Conservation (phyloP, 2,888 invertebrate species). For the Acronicta alni region DNA sequence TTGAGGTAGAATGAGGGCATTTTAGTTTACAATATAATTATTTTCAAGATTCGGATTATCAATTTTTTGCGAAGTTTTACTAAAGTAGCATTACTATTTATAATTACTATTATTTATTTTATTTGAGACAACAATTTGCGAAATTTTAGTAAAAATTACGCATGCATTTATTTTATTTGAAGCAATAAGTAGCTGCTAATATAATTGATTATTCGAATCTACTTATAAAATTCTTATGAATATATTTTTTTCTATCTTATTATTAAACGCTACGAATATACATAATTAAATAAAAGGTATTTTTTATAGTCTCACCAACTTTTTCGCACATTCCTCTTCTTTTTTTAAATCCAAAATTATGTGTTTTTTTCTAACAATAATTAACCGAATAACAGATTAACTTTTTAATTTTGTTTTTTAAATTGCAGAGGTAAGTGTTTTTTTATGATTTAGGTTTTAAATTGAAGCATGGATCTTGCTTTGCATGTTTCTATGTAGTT, state of each 20-base stretch:
- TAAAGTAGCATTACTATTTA: too few species aligned
- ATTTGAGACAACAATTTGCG: not conserved
- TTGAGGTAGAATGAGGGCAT: slow-evolving; percentile 9
- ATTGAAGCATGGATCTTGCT: slow-evolving; percentile 28
- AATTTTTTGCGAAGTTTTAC: not conserved
- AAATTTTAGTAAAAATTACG: not conserved
- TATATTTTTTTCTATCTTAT: slow-evolving; percentile 6
- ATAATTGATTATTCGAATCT: slow-evolving; percentile 34
- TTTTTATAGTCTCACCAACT: slow-evolving; percentile 57
- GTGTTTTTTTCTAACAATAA: slow-evolving; percentile 22
- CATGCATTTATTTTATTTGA: not conserved
- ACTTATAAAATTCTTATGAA: not conserved
- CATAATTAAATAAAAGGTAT: slow-evolving; percentile 9
- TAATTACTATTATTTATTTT: too few species aligned
- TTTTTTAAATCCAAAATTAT: slow-evolving; percentile 13
- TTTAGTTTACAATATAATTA: slow-evolving; percentile 14
- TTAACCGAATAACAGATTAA: slow-evolving; percentile 21
- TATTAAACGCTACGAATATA: slow-evolving; percentile 10
- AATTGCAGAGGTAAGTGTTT: slow-evolving; percentile 35
- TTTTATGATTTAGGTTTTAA: slow-evolving; percentile 1
- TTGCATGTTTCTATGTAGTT: slow-evolving; percentile 32
- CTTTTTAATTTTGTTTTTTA: slow-evolving; percentile 2
- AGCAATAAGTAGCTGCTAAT: too few species aligned
- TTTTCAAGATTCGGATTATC: slow-evolving; percentile 14
- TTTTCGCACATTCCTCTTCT: slow-evolving; percentile 87